These are phyloP conservation scores for Gymnarchus niloticus DNA, from an alignment of 2,113 vertebrate genomes.

Conservation along the genomic window DNA sequence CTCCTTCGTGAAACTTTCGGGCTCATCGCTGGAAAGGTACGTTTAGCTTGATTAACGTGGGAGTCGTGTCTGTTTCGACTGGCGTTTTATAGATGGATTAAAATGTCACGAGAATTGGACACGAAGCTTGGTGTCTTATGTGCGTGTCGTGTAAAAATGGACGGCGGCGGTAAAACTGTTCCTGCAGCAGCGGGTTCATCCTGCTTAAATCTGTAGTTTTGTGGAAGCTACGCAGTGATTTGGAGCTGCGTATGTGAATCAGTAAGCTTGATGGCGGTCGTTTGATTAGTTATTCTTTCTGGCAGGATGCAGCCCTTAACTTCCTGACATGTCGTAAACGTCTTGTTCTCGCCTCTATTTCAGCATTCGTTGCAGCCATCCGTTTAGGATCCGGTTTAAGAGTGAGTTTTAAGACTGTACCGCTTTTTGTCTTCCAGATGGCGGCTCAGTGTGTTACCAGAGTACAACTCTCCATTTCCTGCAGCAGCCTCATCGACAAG, in stretches of 20 bases:
- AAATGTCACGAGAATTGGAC: too few species aligned
- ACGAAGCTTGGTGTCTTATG: too few species aligned
- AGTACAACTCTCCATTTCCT: constrained; percentile 78
- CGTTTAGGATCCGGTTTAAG: neutral
- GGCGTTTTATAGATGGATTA: neutral
- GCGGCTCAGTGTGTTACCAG: constrained; percentile 72
- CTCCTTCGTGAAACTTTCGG: neutral
- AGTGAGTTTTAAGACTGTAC: neutral
- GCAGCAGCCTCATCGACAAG: constrained; percentile 76
- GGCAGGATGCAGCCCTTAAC: too few species aligned
- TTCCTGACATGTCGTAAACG: neutral
- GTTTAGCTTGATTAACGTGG: neutral
- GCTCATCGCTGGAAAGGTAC: constrained; percentile 8
- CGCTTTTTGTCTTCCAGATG: constrained; percentile 64
- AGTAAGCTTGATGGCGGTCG: neutral
- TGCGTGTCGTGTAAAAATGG: neutral
- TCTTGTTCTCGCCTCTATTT: neutral
- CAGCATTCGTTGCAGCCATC: neutral
- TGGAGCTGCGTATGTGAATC: neutral
- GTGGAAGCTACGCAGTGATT: neutral
- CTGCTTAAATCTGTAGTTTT: neutral
- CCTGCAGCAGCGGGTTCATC: neutral
- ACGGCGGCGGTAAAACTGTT: neutral
- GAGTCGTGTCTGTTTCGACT: neutral
- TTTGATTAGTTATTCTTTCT: neutral